Conservation (phyloP, 2,888 invertebrate species). For the Drosophila anomalipes region DNA sequence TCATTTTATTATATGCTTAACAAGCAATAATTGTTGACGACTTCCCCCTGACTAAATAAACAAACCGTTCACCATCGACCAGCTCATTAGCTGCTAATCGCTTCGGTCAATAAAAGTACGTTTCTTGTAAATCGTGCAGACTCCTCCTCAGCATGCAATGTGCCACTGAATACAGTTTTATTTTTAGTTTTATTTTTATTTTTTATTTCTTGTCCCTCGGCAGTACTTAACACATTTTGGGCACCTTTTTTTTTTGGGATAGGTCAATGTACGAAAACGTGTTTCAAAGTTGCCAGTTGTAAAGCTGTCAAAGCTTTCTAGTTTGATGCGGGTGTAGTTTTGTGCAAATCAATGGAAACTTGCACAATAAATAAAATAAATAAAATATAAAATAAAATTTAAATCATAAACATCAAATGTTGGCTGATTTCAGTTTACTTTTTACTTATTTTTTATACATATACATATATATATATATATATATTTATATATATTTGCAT, state of each 20-base stretch:
- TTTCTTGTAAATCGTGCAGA: slow-evolving; percentile 13
- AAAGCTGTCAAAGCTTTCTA: background rate
- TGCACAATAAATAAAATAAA: background rate
- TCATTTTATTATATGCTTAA: slow-evolving; percentile 49
- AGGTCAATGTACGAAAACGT: slow-evolving; percentile 58
- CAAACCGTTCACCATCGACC: slow-evolving; percentile 32
- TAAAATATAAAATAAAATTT: background rate
- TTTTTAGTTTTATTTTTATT: background rate
- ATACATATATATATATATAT: background rate
- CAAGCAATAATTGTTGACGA: slow-evolving; percentile 58
- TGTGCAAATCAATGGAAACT: background rate
- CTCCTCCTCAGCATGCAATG: slow-evolving; percentile 35
- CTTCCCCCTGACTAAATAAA: slow-evolving; percentile 22
- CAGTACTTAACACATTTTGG: slow-evolving; percentile 61
- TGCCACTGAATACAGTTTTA: slow-evolving; percentile 72
- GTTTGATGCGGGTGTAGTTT: background rate
- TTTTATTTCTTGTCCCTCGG: slow-evolving; percentile 1
- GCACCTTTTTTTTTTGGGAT: slow-evolving; percentile 63
- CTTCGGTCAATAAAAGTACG: slow-evolving; percentile 65
- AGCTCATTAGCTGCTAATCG: slow-evolving; percentile 70
- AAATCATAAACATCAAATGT: background rate
- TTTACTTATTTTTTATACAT: background rate
- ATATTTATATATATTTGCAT: background rate
- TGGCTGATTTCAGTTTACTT: background rate
- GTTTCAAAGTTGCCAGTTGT: background rate